These are phyloP conservation scores for Copidosoma aretas DNA, from an alignment of 2,888 invertebrate genomes.

Conservation along the genomic window DNA sequence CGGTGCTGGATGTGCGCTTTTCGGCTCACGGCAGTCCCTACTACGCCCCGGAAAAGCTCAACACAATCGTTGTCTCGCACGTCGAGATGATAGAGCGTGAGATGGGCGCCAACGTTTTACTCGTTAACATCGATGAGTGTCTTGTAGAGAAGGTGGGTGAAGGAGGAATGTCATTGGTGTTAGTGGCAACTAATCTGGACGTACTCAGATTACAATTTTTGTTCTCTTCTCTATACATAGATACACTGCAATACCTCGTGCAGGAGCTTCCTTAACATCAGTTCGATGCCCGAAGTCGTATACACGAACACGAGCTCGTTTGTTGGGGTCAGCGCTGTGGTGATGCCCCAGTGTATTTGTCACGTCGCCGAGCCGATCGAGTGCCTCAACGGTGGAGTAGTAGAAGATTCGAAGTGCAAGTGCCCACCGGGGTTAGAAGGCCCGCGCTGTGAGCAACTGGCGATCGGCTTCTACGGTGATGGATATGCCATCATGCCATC, in stretches of 20 bases:
- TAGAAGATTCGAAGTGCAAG: conserved; percentile 72
- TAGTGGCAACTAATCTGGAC: neutral
- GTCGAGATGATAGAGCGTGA: conserved; percentile 75
- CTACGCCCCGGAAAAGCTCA: conserved; percentile 85
- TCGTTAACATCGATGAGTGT: conserved; percentile 93
- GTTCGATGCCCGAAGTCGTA: conserved; percentile 79
- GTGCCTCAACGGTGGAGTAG: conserved; percentile 81
- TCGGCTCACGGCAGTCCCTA: conserved; percentile 95
- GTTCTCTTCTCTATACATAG: conserved; percentile 8
- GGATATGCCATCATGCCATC: conserved; percentile 91
- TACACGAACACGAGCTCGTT: conserved; percentile 94
- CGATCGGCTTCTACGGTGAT: conserved; percentile 86
- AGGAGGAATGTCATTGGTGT: no score
- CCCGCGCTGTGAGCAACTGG: conserved; percentile 87
- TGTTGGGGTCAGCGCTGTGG: conserved; percentile 87
- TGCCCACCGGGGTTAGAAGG: conserved; percentile 81
- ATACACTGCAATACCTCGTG: conserved; percentile 79
- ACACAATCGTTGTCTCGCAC: conserved; percentile 80
- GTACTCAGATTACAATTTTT: neutral
- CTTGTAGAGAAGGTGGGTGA: conserved; percentile 72
- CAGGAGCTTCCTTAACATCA: conserved; percentile 77
- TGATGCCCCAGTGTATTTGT: conserved; percentile 81
- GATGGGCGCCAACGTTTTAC: conserved; percentile 76
- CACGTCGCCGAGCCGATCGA: conserved; percentile 65
- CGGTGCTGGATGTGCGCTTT: conserved; percentile 83